A percentile compares a stretch with the other conserved stretches of the same genome.
These are phyloP conservation scores for Cynoglossus semilaevis DNA, from an alignment of 2,113 vertebrate genomes.

Conservation along the genomic window DNA sequence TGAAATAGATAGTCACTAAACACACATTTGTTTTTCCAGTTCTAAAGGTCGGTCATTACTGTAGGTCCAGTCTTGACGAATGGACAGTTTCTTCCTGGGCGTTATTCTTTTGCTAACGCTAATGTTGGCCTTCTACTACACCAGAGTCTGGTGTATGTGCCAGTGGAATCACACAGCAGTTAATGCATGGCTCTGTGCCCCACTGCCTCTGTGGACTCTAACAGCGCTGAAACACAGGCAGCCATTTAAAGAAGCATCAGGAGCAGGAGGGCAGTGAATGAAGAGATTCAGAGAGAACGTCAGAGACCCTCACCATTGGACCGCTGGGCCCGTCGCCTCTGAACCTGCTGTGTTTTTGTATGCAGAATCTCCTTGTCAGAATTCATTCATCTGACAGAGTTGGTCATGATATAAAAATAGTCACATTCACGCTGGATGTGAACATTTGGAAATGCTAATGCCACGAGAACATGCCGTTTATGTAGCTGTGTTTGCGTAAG, in stretches of 20 bases:
- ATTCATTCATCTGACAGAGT: constrained; percentile 70
- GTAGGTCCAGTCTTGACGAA: no score
- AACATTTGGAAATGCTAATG: constrained; percentile 71
- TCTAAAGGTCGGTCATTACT: no score
- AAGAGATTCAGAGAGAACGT: constrained; percentile 59
- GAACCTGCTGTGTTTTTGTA: constrained; percentile 72
- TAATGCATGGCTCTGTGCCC: constrained; percentile 53
- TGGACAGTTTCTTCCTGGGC: no score
- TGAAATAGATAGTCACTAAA: no score
- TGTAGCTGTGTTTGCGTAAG: constrained; percentile 67
- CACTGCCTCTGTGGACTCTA: constrained; percentile 29
- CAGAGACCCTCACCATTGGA: constrained; percentile 50
- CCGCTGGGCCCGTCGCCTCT: constrained; percentile 40
- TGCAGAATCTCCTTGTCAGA: constrained; percentile 75
- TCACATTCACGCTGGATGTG: constrained; percentile 62
- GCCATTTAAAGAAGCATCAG: constrained; percentile 65
- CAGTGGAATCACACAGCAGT: constrained; percentile 45
- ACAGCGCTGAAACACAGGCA: constrained; percentile 54
- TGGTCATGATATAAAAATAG: constrained; percentile 66
- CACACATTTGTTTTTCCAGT: no score
- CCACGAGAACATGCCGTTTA: constrained; percentile 66
- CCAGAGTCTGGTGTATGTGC: constrained; percentile 44
- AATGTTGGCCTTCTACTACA: no score
- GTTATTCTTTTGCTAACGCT: no score
- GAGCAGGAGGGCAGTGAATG: constrained; percentile 59